A percentile compares a stretch with the other conserved stretches of the same genome.
phyloP scores from a whole-genome alignment of 2,113 vertebrate species.

The Enhydra lutris region DNA sequence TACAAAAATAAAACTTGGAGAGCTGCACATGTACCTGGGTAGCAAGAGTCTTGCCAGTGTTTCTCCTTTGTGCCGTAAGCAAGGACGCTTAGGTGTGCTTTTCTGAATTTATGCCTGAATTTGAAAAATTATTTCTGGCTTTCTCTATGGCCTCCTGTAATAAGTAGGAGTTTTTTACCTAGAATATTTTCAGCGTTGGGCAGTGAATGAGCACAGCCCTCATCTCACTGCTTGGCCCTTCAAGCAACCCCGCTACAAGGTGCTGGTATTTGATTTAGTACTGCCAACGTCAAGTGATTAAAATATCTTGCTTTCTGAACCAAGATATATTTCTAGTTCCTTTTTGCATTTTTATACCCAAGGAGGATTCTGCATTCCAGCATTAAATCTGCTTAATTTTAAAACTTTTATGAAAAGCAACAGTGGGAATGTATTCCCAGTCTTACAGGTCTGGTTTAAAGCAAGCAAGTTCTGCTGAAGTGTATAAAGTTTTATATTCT shows the following conservation, averaged over 20 bases:
- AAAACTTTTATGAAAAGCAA: slow-evolving; percentile 63
- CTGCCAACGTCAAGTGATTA: slow-evolving; percentile 52
- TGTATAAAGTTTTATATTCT: slow-evolving; percentile 74
- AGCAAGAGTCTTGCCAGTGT: slow-evolving; percentile 51
- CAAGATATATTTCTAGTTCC: slow-evolving; percentile 16
- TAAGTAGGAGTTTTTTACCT: background rate
- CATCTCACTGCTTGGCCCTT: slow-evolving; percentile 69
- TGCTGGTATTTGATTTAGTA: slow-evolving; percentile 59
- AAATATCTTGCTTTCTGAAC: slow-evolving; percentile 57
- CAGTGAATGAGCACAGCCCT: slow-evolving; percentile 49
- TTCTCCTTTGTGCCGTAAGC: slow-evolving; percentile 59
- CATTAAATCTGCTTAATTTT: slow-evolving; percentile 45
- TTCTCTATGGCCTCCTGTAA: slow-evolving; percentile 1
- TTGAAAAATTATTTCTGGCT: background rate
- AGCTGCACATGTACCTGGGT: slow-evolving; percentile 54
- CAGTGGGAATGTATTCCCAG: slow-evolving; percentile 72
- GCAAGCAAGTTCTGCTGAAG: slow-evolving; percentile 65
- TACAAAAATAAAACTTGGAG: background rate
- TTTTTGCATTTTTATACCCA: slow-evolving; percentile 49
- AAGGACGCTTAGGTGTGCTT: background rate
- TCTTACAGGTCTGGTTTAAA: slow-evolving; percentile 62
- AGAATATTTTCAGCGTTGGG: background rate
- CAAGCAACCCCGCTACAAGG: slow-evolving; percentile 58
- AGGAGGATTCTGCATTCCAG: slow-evolving; percentile 52
- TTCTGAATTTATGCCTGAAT: slow-evolving; percentile 30